phyloP scores from a whole-genome alignment of 2,797 vertebrate species.

The Gallinago stenura region DNA sequence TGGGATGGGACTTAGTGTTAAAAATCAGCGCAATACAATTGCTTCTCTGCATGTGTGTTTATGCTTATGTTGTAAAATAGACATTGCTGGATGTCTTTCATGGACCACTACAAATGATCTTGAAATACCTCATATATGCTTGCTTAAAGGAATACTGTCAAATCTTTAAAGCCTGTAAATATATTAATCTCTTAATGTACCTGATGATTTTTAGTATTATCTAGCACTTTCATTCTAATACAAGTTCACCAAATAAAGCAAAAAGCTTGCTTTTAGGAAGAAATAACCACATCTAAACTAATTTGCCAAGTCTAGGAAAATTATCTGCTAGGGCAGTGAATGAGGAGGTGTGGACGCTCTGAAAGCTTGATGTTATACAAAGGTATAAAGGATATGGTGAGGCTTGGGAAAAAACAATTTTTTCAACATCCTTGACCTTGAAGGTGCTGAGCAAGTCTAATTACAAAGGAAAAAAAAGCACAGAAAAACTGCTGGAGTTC shows the following conservation, averaged over 20 bases:
- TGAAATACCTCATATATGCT: background rate
- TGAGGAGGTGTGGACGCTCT: background rate
- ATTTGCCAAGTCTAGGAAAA: background rate
- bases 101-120: background rate
- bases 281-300: background rate
- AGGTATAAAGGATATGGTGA: background rate
- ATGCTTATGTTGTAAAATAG: background rate
- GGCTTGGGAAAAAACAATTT: background rate
- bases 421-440: background rate
- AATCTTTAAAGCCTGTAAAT: background rate
- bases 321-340: background rate
- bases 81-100: background rate
- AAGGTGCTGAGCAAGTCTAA: background rate
- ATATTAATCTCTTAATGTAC: background rate
- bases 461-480: background rate
- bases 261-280: background rate
- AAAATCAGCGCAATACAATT: background rate
- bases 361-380: background rate
- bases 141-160: background rate
- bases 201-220: background rate
- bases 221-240: background rate
- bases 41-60: background rate
- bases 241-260: background rate
- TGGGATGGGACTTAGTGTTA: background rate
- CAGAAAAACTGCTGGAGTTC: background rate